phyloP scores from a whole-genome alignment of 2,888 invertebrate species.

The Diarsia brunnea region DNA sequence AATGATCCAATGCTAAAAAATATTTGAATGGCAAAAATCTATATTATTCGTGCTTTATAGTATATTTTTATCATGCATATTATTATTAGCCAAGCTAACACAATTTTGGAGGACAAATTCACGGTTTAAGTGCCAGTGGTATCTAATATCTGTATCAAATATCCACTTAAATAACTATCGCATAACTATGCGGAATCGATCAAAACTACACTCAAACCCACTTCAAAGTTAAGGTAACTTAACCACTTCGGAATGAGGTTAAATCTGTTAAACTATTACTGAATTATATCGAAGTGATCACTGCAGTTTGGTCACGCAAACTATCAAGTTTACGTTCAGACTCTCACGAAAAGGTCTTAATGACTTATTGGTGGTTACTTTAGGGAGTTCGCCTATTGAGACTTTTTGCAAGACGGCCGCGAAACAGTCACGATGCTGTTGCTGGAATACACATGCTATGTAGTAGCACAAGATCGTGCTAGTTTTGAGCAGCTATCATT shows the following conservation, averaged over 20 bases:
- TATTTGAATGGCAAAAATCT: too few species aligned
- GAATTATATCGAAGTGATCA: slow-evolving; percentile 14
- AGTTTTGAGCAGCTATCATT: too few species aligned
- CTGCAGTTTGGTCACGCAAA: slow-evolving; percentile 9
- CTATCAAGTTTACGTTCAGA: slow-evolving; percentile 34
- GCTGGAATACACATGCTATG: too few species aligned
- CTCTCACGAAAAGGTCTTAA: slow-evolving; percentile 25
- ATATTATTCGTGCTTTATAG: too few species aligned
- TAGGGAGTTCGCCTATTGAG: not conserved
- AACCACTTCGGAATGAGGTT: slow-evolving; percentile 40
- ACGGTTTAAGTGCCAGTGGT: too few species aligned
- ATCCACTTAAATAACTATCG: not conserved
- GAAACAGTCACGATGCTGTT: not conserved
- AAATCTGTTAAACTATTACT: slow-evolving; percentile 27
- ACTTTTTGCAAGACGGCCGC: not conserved
- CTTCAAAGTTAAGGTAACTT: slow-evolving; percentile 40
- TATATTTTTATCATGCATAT: too few species aligned
- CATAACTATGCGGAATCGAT: slow-evolving; percentile 2
- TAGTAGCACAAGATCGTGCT: too few species aligned
- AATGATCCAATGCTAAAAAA: too few species aligned
- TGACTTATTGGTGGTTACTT: slow-evolving; percentile 28
- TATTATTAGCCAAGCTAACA: too few species aligned
- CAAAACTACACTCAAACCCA: slow-evolving; percentile 10
- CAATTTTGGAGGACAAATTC: too few species aligned
- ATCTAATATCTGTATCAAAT: not conserved